Base-by-base conservation (phyloP, 2,888 invertebrate genomes). In the Philereme vetulata region DNA sequence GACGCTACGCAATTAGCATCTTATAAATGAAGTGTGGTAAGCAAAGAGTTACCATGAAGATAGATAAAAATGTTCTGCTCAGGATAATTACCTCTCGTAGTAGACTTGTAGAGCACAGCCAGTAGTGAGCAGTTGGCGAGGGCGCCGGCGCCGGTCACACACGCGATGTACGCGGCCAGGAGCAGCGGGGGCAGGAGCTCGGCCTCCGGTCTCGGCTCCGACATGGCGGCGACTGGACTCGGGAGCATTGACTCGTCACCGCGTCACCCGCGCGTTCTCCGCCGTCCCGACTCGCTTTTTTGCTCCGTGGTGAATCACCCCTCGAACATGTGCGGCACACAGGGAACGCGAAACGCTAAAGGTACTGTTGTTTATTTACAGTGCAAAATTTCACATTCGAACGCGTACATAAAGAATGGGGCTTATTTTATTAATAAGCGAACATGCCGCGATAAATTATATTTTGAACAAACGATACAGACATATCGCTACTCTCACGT, bases 201-300 rank as follows among this genome's bases (percentile, higher is more conserved):
- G 78, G 71, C 79, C 81, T 80, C 82, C 77, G 82, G 71, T 57
- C 54, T 50, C 85, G 72, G 80, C 82, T 80, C 83, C 77, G 83
- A 71, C 88, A 86, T 86, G 76, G 84, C 83, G 88, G 84, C 87
- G 84, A 76, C 79, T 76, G 82, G 88, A 89, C 75, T 72, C 82
- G 91, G 91, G 91, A 91, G 86, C 91, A 90, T 90, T 91, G 92
- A 91, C 90, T 89, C 80, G 75, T 72, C 73, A 72, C 66, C 77
- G 70, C 89, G 87, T 84, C 86, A 83, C 84, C 78, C 80, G 84
- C 77, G 83, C 88, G 83, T 84, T 79, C 86, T 76, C 85, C 72
- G 85, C 90, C 71, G 77, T 93, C 82, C 82, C 79, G 71, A 74
- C 68, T 74, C 67, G 68, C 78, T 81, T 86, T 86, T 86, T 88